These are phyloP conservation scores for Thalassophryne amazonica DNA, from an alignment of 2,797 vertebrate genomes.

Conservation along the genomic window DNA sequence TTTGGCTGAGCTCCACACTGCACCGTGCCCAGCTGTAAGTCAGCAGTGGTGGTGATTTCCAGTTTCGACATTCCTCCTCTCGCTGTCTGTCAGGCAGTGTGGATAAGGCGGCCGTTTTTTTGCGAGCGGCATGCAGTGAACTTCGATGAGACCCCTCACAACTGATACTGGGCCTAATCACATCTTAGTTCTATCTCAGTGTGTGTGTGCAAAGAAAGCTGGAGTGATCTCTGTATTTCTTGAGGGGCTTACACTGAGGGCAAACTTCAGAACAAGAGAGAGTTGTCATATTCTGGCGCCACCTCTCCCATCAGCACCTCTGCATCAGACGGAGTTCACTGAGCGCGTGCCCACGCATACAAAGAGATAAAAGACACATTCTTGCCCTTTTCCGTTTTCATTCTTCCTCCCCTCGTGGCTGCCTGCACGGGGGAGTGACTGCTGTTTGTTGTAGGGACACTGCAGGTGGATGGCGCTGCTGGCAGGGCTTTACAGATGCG, in stretches of 20 bases:
- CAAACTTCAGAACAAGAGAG: slow-evolving; percentile 57
- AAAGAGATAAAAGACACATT: slow-evolving; percentile 13
- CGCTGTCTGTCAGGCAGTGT: slow-evolving; percentile 44
- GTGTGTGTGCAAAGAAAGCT: slow-evolving; percentile 42
- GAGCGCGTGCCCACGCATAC: slow-evolving; percentile 19
- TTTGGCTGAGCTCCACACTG: slow-evolving; percentile 36
- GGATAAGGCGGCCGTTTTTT: slow-evolving; percentile 51
- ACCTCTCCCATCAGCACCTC: slow-evolving; percentile 53
- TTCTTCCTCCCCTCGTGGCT: background rate
- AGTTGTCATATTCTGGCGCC: slow-evolving; percentile 60
- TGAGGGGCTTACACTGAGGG: slow-evolving; percentile 47
- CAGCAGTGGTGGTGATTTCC: slow-evolving; percentile 52
- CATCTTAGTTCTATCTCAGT: slow-evolving; percentile 61
- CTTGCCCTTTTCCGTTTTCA: background rate
- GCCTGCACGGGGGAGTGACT: slow-evolving; percentile 16
- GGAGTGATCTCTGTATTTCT: slow-evolving; percentile 66
- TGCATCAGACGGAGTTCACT: slow-evolving; percentile 47
- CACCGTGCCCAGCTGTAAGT: slow-evolving; percentile 46
- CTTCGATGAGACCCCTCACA: slow-evolving; percentile 61
- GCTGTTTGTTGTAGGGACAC: slow-evolving; percentile 57
- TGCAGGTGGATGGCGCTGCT: slow-evolving; percentile 59
- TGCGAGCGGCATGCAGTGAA: slow-evolving; percentile 44
- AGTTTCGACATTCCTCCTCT: slow-evolving; percentile 44
- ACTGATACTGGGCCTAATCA: slow-evolving; percentile 74
- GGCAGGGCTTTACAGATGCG: slow-evolving; percentile 55